Evolutionary conservation across 2,797 vertebrate genomes (phyloP).

Genomic region (Periophthalmus magnuspinnatus): DNA sequence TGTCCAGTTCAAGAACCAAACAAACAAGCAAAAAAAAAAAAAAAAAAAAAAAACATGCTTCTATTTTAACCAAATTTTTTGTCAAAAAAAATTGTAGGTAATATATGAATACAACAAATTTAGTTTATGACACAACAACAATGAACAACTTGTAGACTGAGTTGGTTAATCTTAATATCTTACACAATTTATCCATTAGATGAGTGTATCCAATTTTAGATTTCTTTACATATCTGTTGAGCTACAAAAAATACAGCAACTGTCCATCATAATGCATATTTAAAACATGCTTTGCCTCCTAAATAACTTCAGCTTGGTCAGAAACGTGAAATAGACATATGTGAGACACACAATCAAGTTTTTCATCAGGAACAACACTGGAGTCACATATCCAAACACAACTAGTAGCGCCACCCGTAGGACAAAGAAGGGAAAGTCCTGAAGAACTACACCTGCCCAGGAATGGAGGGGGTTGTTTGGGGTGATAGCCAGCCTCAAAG

Average conservation of each 20-base stretch:
- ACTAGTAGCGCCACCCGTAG: slow-evolving; percentile 74
- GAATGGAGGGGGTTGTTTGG: slow-evolving; percentile 71
- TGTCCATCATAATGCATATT: slow-evolving; percentile 21
- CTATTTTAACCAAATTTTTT: too few relatives aligned
- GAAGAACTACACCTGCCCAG: slow-evolving; percentile 66
- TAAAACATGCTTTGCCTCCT: slow-evolving; percentile 71
- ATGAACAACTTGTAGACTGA: neutral
- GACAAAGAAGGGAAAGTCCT: slow-evolving; percentile 83
- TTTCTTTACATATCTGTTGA: neutral
- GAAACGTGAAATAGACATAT: slow-evolving; percentile 80
- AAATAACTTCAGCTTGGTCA: slow-evolving; percentile 74
- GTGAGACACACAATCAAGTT: slow-evolving; percentile 75
- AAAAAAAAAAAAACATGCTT: too few relatives aligned
- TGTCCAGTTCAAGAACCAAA: too few relatives aligned
- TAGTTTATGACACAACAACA: neutral
- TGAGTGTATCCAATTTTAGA: neutral
- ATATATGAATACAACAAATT: neutral
- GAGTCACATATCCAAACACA: slow-evolving; percentile 74
- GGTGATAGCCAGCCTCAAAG: slow-evolving; percentile 66
- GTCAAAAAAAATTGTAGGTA: neutral
- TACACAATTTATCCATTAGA: too few relatives aligned
- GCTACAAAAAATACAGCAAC: slow-evolving; percentile 14
- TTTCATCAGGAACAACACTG: slow-evolving; percentile 78
- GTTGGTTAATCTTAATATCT: too few relatives aligned
- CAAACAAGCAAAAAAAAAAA: too few relatives aligned